These are phyloP conservation scores for Etia nguti DNA, from an alignment of 2,113 vertebrate species.

Conservation along the genomic window DNA sequence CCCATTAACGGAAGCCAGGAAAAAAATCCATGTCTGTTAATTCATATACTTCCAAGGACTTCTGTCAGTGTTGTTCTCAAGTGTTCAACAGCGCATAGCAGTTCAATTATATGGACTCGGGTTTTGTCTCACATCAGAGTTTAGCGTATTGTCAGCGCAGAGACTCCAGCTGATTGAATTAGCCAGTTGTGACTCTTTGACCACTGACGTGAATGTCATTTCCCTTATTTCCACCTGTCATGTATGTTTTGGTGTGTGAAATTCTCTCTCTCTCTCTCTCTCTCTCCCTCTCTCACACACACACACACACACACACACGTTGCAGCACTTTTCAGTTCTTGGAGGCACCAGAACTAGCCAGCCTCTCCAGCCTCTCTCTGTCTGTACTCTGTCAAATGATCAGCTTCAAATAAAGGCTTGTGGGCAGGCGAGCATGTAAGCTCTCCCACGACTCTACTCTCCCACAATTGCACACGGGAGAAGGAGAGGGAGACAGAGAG, in stretches of 20 bases:
- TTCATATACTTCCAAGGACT: background rate
- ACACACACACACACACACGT: background rate
- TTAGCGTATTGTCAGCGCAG: background rate
- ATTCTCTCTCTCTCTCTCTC: background rate
- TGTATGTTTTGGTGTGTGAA: conserved; percentile 7
- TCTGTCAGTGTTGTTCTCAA: background rate
- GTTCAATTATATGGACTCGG: conserved; percentile 20
- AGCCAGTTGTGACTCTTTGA: conserved; percentile 14
- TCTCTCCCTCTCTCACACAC: too few species aligned
- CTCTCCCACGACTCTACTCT: conserved; percentile 37
- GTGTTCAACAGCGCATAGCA: conserved; percentile 4
- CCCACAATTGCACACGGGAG: background rate
- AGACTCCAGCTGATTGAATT: conserved; percentile 17
- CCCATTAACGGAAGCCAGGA: background rate
- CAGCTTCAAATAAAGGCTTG: conserved; percentile 30
- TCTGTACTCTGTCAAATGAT: conserved; percentile 31
- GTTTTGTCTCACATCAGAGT: background rate
- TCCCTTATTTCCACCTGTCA: conserved; percentile 24
- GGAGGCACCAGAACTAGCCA: background rate
- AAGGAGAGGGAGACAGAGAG: background rate
- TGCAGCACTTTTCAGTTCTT: background rate
- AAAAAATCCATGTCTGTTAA: background rate
- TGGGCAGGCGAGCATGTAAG: conserved; percentile 45
- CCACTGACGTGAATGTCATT: conserved; percentile 21
- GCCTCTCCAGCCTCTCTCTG: background rate